Evolutionary conservation across 2,888 invertebrate species (phyloP), one percentile per base, ranked within the genome.

Genomic region (Argyresthia albistria): DNA sequence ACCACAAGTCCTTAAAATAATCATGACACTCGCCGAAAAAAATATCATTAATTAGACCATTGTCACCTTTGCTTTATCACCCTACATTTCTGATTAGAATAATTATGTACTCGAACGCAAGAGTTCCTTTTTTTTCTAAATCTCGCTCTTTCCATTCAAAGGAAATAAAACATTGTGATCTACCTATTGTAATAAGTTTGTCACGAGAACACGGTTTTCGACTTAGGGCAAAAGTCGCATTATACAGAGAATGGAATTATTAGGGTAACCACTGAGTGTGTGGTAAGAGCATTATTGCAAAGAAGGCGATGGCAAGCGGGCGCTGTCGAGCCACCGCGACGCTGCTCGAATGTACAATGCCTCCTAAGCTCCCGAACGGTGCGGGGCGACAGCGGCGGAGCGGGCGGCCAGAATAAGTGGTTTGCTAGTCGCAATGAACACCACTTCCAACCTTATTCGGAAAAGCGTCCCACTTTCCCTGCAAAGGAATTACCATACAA

Each of bases 281-380:
- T 25, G 73, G 67, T 82, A 83, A 83, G 82, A 78, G 83, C 77
- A 83, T 83, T 84, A 86, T 74, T 76, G 78, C 76, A 73, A 70
- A 80, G 73, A 12, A 48, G 69, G 71, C 67, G 64, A 60, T 60
- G 65, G 63, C 66, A 60, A 67, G 25, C 60, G 56, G 60, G 69
- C 63, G 61, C 62, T 65, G 58, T 66, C 64, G 64, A n/a, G 14
- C 3, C 10, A 16, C 16, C 25, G 48, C 66, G 69, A 80, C 76
- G 78, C 70, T 64, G 61, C 67, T 67, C 74, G 82, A 76, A 82
- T 82, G 69, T 81, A 80, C 80, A 82, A 83, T 82, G 73, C 65
- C 70, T 66, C 64, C 70, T 80, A 77, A 80, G 78, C 78, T 77
- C 70, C 62, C 64, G 59, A 66, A 69, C 71, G 71, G 25, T 4